Conservation (phyloP, 2,888 invertebrate genomes). For the Tethea ocularis region DNA sequence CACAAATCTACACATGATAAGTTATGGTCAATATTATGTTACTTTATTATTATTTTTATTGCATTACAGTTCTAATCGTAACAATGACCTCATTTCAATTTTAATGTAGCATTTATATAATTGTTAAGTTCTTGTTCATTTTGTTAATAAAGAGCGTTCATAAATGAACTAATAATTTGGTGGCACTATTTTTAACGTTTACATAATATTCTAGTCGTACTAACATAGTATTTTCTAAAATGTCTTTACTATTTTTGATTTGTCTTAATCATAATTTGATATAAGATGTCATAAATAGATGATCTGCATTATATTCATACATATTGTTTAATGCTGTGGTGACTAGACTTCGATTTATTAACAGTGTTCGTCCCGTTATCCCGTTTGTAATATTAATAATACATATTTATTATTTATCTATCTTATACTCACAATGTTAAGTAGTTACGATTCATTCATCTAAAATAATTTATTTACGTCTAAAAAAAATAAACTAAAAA, state of each 20-base stretch:
- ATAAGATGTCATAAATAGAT: slow-evolving; percentile 45
- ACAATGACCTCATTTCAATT: neutral
- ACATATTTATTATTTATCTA: slow-evolving; percentile 25
- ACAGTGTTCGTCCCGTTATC: slow-evolving; percentile 38
- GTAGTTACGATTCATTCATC: slow-evolving; percentile 39
- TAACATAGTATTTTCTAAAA: slow-evolving; percentile 24
- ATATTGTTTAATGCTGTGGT: slow-evolving; percentile 61
- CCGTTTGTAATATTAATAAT: slow-evolving; percentile 26
- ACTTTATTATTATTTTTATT: neutral
- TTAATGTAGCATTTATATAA: neutral
- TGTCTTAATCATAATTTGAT: slow-evolving; percentile 19
- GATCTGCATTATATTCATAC: slow-evolving; percentile 36
- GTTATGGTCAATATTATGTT: neutral
- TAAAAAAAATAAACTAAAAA: slow-evolving; percentile 41
- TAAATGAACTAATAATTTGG: neutral
- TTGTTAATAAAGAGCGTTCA: neutral
- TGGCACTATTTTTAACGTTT: neutral
- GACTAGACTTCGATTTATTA: slow-evolving; percentile 67
- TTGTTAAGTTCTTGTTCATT: neutral
- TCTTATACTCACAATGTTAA: slow-evolving; percentile 40
- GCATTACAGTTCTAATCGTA: neutral
- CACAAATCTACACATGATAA: neutral
- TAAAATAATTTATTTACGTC: slow-evolving; percentile 44
- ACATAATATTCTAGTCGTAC: neutral
- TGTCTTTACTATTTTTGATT: slow-evolving; percentile 35